Conservation (phyloP, 2,888 invertebrate species). For the Vannuccia rotundouncinata region DNA sequence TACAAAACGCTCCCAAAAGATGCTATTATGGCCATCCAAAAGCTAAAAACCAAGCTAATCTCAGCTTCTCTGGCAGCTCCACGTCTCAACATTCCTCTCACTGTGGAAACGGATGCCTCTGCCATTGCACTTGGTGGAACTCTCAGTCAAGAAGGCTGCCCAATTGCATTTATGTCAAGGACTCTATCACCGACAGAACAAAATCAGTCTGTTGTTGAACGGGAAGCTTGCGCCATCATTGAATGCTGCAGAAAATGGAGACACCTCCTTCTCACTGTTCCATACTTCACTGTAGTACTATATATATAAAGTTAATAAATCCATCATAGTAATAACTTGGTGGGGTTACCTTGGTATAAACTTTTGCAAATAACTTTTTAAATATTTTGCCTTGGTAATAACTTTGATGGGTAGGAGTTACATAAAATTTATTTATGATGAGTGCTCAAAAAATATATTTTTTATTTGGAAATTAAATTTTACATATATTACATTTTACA, state of each 20-base stretch:
- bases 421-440: no score
- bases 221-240: background rate
- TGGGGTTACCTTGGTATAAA: no score
- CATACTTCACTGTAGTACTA: conserved; percentile 1
- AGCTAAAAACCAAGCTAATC: background rate
- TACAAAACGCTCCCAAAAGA: background rate
- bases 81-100: background rate
- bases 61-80: background rate
- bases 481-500: no score
- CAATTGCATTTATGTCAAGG: conserved; percentile 21
- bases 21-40: background rate
- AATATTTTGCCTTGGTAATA: no score
- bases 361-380: no score
- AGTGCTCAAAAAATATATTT: no score
- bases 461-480: no score
- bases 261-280: conserved; percentile 10
- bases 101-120: conserved; percentile 10
- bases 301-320: no score
- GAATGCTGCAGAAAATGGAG: background rate
- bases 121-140: conserved; percentile 1
- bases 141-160: background rate
- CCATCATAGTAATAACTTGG: no score
- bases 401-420: no score
- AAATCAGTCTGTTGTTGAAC: conserved; percentile 8
- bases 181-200: background rate